Conservation (phyloP, 2,113 vertebrate genomes). For the Ophiodon elongatus region DNA sequence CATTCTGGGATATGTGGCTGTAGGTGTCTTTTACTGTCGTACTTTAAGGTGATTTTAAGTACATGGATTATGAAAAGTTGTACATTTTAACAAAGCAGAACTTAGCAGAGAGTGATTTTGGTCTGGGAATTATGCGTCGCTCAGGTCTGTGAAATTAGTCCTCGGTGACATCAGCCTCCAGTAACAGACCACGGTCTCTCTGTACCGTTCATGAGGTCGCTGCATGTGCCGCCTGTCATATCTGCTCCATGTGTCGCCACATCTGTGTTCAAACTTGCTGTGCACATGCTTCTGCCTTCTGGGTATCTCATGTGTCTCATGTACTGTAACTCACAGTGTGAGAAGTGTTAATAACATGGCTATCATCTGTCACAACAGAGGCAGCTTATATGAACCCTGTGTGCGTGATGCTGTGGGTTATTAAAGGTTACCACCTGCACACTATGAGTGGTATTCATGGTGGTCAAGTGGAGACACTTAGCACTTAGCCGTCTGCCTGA, state of each 20-base stretch:
- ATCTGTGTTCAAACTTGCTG: neutral
- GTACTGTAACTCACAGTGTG: constrained; percentile 12
- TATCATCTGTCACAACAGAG: constrained; percentile 44
- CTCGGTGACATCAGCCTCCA: neutral
- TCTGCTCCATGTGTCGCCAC: neutral
- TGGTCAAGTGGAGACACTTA: constrained; percentile 51
- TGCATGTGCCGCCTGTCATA: neutral
- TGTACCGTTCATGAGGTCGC: neutral
- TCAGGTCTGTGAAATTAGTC: neutral
- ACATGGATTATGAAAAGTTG: neutral
- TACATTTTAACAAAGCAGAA: neutral
- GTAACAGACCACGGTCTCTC: neutral
- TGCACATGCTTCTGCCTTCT: neutral
- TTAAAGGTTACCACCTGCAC: constrained; percentile 37
- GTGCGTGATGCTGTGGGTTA: neutral
- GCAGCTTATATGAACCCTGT: neutral
- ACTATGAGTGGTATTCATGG: constrained; percentile 33
- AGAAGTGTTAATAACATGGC: constrained; percentile 8
- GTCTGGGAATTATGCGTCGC: neutral
- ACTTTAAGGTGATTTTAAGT: neutral
- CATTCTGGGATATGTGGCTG: neutral
- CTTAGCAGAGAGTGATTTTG: neutral
- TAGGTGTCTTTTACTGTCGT: neutral
- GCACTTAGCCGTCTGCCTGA: constrained; percentile 45
- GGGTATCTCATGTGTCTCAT: neutral